phyloP scores from a whole-genome alignment of 2,797 vertebrate genomes.

The Muraenolepis orangiensis region DNA sequence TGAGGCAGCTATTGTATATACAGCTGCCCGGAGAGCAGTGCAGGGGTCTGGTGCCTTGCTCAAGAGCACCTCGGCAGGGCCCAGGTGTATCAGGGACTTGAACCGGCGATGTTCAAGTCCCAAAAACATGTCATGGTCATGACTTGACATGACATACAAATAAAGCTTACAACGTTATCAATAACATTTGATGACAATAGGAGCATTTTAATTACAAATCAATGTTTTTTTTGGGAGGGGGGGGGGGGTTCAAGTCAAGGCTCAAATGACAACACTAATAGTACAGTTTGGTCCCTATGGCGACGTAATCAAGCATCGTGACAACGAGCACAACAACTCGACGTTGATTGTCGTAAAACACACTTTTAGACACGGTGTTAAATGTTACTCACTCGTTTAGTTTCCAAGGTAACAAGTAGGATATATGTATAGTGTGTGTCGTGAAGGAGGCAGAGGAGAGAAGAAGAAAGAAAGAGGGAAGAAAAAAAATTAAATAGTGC shows the following conservation, averaged over 20 bases:
- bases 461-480: too few relatives aligned
- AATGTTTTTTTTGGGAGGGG: neutral
- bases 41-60: too few relatives aligned
- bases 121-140: too few relatives aligned
- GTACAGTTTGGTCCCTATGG: constrained; percentile 6
- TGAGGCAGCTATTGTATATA: too few relatives aligned
- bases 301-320: constrained; percentile 7
- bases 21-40: too few relatives aligned
- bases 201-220: neutral
- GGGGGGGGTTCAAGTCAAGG: too few relatives aligned
- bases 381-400: constrained; percentile 71
- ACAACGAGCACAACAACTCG: constrained; percentile 38
- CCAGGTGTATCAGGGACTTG: too few relatives aligned
- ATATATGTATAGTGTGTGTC: constrained; percentile 75
- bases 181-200: neutral
- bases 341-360: constrained; percentile 57
- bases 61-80: too few relatives aligned
- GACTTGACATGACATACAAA: neutral
- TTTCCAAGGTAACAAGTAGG: constrained; percentile 77
- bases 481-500: constrained; percentile 53
- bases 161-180: neutral
- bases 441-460: constrained; percentile 62
- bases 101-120: too few relatives aligned
- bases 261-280: neutral
- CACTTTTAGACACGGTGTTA: constrained; percentile 71